phyloP scores from a whole-genome alignment of 2,888 invertebrate species.

The Leucoma salicis region DNA sequence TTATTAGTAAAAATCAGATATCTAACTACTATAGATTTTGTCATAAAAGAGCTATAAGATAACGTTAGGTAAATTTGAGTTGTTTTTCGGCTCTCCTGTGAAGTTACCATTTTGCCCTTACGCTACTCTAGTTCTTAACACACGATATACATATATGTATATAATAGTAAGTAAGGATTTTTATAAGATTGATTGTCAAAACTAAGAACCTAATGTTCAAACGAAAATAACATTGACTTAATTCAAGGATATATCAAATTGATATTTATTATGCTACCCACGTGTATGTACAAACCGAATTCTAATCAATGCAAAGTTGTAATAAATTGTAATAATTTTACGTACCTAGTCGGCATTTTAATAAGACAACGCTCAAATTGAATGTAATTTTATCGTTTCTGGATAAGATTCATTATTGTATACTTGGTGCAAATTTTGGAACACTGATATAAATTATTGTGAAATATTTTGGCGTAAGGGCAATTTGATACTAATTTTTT shows the following conservation, averaged over 20 bases:
- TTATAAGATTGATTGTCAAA: not conserved
- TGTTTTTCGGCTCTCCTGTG: too few relatives aligned
- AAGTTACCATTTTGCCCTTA: too few relatives aligned
- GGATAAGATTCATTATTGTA: not conserved
- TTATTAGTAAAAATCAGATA: too few relatives aligned
- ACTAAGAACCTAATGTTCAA: not conserved
- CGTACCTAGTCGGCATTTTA: slow-evolving; percentile 2
- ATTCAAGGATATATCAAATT: slow-evolving; percentile 1
- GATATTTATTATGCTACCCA: slow-evolving; percentile 2
- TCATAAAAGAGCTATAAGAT: too few relatives aligned
- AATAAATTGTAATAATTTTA: slow-evolving; percentile 3
- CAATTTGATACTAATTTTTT: slow-evolving; percentile 13
- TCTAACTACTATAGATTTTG: too few relatives aligned
- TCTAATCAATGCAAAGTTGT: slow-evolving; percentile 5
- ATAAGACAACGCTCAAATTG: not conserved
- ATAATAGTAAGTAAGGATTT: too few relatives aligned
- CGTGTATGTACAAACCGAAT: slow-evolving; percentile 8
- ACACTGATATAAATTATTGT: slow-evolving; percentile 4
- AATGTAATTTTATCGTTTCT: not conserved
- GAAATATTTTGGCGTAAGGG: slow-evolving; percentile 22
- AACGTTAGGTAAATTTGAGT: too few relatives aligned
- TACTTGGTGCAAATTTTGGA: not conserved
- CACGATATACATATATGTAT: too few relatives aligned
- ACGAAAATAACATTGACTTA: slow-evolving; percentile 5
- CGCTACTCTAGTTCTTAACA: too few relatives aligned